Base-by-base conservation (phyloP, 2,797 vertebrate genomes). In the Argyrosomus regius region DNA sequence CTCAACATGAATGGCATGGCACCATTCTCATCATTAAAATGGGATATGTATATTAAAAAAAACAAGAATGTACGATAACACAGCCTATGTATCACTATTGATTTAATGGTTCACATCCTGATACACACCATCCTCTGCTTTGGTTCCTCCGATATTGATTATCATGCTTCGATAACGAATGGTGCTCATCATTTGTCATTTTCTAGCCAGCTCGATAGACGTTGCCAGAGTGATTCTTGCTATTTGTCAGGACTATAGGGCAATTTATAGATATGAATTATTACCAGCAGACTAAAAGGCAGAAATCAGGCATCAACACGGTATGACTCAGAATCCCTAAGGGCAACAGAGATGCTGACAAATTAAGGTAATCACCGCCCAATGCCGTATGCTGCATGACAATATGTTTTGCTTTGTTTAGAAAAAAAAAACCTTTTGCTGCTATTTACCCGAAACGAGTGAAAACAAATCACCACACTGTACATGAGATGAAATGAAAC, bases 11-110 rank as follows among this genome's bases (percentile, higher is more conserved):
- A 77, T 81, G 81, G 39, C 60, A 66, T 72, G 63, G 71, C 84
- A 90, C 68, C 46, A 26, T 87, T 88, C 61, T 70, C 35, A 80
- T 80, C 63, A 72, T 87, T 76, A 78, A 87, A 88, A 76, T 41
- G 68, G 68, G 46, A 62, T 71, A 22, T 56, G n/a, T 39, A 39
- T 39, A 39, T 39, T 7, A 16, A 61, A 75, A 71, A 11, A 60
- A 57, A 65, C 75, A 71, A 78, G 7, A 48, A 4, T 3, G 22
- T 31, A 61, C 4, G 10, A 78, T 80, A 28, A 65, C 69, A 83
- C n/a, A 69, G 43, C 49, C 81, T 77, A 78, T 72, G 46, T 59
- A 60, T 81, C 52, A 28, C 28, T 63, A 75, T 53, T 78, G 70
- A 87, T 85, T 79, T 48, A 28, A 28, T 45, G 81, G 75, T 73